Percentiles rank a stretch among this genome's conserved stretches.
Evolutionary conservation across 2,113 vertebrate genomes (phyloP).

Genomic region (Marcusenius ussheri): DNA sequence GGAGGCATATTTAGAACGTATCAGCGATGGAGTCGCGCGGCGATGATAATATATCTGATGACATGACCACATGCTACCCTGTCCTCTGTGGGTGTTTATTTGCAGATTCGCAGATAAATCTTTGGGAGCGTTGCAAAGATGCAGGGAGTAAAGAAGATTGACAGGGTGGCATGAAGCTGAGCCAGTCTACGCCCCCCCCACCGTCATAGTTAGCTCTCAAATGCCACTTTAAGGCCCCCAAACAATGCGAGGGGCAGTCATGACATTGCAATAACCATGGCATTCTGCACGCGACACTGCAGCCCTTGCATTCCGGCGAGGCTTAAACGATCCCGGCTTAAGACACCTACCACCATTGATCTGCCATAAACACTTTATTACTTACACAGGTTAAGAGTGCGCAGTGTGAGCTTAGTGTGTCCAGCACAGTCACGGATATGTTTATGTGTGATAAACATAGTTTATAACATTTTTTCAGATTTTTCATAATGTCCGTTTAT

Average conservation of each 20-base stretch:
- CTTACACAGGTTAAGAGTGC: not conserved
- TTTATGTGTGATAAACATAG: not conserved
- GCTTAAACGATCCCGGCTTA: not conserved
- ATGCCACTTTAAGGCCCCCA: constrained; percentile 29
- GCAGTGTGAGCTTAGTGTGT: not conserved
- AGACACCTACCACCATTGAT: not conserved
- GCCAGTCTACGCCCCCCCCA: not conserved
- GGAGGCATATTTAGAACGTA: not conserved
- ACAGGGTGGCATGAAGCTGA: no score
- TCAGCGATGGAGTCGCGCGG: not conserved
- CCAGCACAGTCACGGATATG: not conserved
- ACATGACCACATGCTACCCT: not conserved
- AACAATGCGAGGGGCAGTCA: not conserved
- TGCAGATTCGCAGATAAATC: not conserved
- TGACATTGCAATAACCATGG: not conserved
- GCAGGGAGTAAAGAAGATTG: no score
- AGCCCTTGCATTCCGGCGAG: not conserved
- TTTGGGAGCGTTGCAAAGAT: not conserved
- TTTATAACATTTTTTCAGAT: not conserved
- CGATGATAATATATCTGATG: not conserved
- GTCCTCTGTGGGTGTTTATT: not conserved
- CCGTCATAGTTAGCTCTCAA: constrained; percentile 14
- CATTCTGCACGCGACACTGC: not conserved
- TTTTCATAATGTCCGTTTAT: not conserved
- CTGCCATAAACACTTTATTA: not conserved